These are phyloP conservation scores for Tachina fera DNA, from an alignment of 2,888 invertebrate genomes.

Conservation along the genomic window DNA sequence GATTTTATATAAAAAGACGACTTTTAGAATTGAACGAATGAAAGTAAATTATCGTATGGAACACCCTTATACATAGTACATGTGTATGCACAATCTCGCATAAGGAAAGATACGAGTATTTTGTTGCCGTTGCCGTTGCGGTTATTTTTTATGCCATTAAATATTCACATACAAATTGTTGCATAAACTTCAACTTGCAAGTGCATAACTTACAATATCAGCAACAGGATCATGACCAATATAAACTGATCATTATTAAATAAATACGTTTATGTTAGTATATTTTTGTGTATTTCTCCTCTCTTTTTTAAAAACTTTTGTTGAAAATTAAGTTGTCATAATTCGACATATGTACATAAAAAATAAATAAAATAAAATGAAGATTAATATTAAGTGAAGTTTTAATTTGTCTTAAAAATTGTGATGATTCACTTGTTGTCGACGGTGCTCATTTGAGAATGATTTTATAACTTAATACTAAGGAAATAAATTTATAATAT, in stretches of 20 bases:
- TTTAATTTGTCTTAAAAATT: slow-evolving; percentile 67
- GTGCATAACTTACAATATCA: slow-evolving; percentile 61
- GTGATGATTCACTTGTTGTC: slow-evolving; percentile 57
- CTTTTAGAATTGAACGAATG: no score
- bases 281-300: neutral
- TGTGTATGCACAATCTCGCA: no score
- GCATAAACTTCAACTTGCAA: slow-evolving; percentile 52
- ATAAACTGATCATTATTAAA: slow-evolving; percentile 64
- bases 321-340: slow-evolving; percentile 69
- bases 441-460: slow-evolving; percentile 1
- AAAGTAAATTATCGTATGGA: no score
- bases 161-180: slow-evolving; percentile 68
- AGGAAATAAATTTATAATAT: slow-evolving; percentile 36
- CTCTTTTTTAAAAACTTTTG: slow-evolving; percentile 4
- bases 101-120: slow-evolving; percentile 49
- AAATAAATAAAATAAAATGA: slow-evolving; percentile 9
- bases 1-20: no score
- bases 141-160: slow-evolving; percentile 53
- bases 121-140: slow-evolving; percentile 28
- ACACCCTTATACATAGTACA: no score
- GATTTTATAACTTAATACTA: slow-evolving; percentile 15
- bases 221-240: slow-evolving; percentile 59
- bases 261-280: slow-evolving; percentile 42
- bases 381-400: slow-evolving; percentile 66
- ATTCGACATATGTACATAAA: slow-evolving; percentile 60